phyloP scores from a whole-genome alignment of 2,113 vertebrate species.

The Chaenocephalus aceratus region DNA sequence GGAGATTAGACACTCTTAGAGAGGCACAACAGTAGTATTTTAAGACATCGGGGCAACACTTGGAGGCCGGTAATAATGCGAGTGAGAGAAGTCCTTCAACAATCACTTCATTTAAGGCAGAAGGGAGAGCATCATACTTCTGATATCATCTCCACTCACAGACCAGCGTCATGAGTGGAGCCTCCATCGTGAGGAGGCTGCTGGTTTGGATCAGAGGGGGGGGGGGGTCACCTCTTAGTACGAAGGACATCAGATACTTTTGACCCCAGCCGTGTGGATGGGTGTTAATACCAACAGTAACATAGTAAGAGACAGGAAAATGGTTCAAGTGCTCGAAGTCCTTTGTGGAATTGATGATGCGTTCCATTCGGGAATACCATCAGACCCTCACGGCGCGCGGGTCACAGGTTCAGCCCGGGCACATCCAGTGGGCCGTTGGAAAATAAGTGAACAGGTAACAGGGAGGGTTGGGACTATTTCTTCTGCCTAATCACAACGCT shows the following conservation, averaged over 20 bases:
- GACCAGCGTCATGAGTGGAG: constrained; percentile 3
- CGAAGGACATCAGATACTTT: constrained; percentile 11
- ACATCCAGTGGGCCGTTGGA: background rate
- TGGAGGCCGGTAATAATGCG: constrained; percentile 43
- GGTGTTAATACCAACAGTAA: constrained; percentile 7
- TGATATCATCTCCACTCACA: constrained; percentile 2
- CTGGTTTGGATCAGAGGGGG: background rate
- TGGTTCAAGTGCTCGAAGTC: constrained; percentile 39
- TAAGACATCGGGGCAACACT: constrained; percentile 76
- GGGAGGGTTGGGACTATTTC: background rate
- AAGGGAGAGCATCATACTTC: constrained; percentile 25
- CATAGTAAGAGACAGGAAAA: background rate
- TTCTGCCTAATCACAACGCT: background rate
- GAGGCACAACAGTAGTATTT: constrained; percentile 79
- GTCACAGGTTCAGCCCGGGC: constrained; percentile 3
- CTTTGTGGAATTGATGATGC: constrained; percentile 2
- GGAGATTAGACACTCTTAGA: constrained; percentile 70
- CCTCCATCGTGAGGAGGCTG: background rate
- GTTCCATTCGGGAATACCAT: background rate
- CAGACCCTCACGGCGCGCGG: constrained; percentile 7
- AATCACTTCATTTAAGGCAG: constrained; percentile 55
- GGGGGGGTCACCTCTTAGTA: background rate
- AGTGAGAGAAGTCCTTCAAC: constrained; percentile 42
- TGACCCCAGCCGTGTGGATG: background rate
- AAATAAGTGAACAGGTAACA: background rate